Base-by-base conservation (phyloP, 2,888 invertebrate species). In the Tenthredo livida region DNA sequence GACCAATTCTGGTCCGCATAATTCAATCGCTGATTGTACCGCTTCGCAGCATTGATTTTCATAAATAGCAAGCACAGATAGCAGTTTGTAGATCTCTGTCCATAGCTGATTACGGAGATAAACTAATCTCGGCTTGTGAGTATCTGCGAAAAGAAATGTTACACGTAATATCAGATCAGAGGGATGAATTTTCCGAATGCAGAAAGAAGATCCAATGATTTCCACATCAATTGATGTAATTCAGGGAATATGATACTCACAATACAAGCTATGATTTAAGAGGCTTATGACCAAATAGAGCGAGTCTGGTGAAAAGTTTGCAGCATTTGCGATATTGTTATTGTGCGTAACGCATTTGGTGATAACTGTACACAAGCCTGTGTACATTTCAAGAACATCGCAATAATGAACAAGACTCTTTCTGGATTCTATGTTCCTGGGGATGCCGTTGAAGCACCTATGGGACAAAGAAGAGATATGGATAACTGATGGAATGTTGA, bases 381-480 rank as follows among this genome's bases (percentile, higher is more conserved):
- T 91, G 87, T 94, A 94, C 95, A 95, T 95, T 90, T 94, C 94
- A 82, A 95, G 86, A 84, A 94, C 90, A 67, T 94, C 94, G 85
- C 93, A 92, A 87, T 94, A 94, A 72, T 94, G 90, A 2, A 92
- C 90, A 7, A 94, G 87, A 87, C 93, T 92, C 87, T 90, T 93
- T 21, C 93, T 93, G 70, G 90, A 92, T 17, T 89, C 90, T 2
- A 93, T 89, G 85, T 90, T 90, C 77, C 91, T 90, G 2, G 93
- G 92, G 47, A 94, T 93, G 65, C 91, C 90, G 15, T 90, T 92
- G 73, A 94, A 90, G 70, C 93, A 94, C 50, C 94, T 94, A 86
- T 78, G 89, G 89, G 90, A n/a, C 90, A 87, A 85, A 86, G 50
- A 61, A 87, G 70, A 58, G 15, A 6, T 58, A 4, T 58, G 6